phyloP scores from a whole-genome alignment of 1,140 invertebrate genomes.

The Orius laevigatus region DNA sequence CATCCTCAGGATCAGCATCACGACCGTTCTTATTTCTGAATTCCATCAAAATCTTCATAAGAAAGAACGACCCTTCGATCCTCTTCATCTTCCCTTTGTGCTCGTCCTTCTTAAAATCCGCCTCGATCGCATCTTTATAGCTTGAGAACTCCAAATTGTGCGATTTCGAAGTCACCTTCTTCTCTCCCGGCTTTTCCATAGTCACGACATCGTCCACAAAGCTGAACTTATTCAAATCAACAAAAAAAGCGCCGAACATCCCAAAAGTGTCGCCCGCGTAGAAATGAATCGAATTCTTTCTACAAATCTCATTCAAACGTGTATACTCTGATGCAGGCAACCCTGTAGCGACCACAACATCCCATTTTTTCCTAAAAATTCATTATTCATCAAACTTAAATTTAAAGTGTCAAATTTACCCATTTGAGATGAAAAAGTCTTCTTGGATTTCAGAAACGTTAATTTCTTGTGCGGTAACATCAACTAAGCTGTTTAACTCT shows the following conservation, averaged over 20 bases:
- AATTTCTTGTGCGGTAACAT: conserved; percentile 51
- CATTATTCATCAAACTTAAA: too few species aligned
- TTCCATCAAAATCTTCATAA: conserved; percentile 22
- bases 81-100: neutral
- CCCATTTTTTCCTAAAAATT: conserved; percentile 39
- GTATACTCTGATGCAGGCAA: conserved; percentile 51
- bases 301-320: conserved; percentile 64
- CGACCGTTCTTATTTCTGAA: conserved; percentile 53
- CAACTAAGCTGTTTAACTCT: conserved; percentile 84
- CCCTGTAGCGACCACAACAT: conserved; percentile 70
- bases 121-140: neutral
- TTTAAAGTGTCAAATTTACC: too few species aligned
- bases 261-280: conserved; percentile 87
- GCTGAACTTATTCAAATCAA: conserved; percentile 71
- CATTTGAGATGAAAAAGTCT: conserved; percentile 43
- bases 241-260: conserved; percentile 79
- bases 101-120: conserved; percentile 8
- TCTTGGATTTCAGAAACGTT: conserved; percentile 42
- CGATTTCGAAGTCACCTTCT: neutral
- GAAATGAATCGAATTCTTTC: conserved; percentile 63
- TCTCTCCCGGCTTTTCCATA: neutral
- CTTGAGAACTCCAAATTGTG: neutral
- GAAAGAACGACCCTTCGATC: conserved; percentile 22
- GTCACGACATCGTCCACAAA: conserved; percentile 60
- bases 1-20: conserved; percentile 43